Conservation (phyloP, 1,140 invertebrate genomes). For the Mesaphorura yosii region DNA sequence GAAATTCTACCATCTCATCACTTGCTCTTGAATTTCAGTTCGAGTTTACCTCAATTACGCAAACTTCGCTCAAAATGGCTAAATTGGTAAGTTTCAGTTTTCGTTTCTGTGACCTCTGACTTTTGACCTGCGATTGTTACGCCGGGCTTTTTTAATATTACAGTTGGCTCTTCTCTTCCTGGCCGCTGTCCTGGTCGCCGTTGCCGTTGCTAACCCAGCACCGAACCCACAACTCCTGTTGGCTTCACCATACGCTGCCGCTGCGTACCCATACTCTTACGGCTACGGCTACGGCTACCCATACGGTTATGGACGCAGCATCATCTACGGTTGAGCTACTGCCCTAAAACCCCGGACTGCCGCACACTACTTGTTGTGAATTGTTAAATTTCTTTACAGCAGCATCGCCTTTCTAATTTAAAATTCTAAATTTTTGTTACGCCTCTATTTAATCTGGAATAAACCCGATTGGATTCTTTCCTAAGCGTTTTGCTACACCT, state of each 20-base stretch:
- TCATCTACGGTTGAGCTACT: slow-evolving; percentile 6
- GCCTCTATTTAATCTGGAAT: no score
- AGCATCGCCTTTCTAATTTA: no score
- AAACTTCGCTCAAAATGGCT: slow-evolving; percentile 9
- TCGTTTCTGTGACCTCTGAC: no score
- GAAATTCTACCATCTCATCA: no score
- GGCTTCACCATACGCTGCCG: not conserved
- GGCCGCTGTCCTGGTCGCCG: slow-evolving; percentile 13
- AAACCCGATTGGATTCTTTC: no score
- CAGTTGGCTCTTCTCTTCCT: slow-evolving; percentile 16
- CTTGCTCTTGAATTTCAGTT: no score
- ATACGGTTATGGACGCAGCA: not conserved
- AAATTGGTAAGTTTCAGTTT: slow-evolving; percentile 22
- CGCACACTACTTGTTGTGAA: slow-evolving; percentile 1
- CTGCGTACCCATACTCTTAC: not conserved
- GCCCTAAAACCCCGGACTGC: not conserved
- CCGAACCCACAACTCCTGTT: slow-evolving; percentile 16
- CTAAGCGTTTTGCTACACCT: no score
- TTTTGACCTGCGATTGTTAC: not conserved
- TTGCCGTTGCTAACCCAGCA: slow-evolving; percentile 9
- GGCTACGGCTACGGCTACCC: slow-evolving; percentile 10
- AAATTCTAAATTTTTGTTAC: no score
- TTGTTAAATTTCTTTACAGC: not conserved
- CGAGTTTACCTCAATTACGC: not conserved
- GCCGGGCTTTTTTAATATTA: not conserved